These are phyloP conservation scores for Artibeus lituratus DNA, from an alignment of 2,797 vertebrate genomes.

Conservation along the genomic window DNA sequence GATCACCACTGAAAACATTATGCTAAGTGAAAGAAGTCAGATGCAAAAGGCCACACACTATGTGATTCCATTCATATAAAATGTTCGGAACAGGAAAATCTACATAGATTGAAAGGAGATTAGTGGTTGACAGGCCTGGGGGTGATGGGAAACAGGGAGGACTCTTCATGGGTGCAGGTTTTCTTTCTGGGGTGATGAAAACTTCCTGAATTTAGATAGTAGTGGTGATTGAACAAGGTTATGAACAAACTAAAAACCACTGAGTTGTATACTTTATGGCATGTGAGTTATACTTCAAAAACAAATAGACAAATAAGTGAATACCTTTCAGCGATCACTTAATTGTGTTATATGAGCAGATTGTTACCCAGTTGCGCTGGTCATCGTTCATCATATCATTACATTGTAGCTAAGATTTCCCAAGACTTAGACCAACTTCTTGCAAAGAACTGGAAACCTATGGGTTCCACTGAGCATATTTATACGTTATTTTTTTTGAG, in stretches of 20 bases:
- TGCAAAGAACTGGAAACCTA: neutral
- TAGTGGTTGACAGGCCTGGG: neutral
- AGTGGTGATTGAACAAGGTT: neutral
- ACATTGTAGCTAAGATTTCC: neutral
- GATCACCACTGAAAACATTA: neutral
- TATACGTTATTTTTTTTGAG: neutral
- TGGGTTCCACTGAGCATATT: neutral
- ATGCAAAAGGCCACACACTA: neutral
- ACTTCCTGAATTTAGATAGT: neutral
- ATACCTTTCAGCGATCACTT: neutral
- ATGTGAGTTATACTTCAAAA: neutral
- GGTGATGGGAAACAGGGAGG: neutral
- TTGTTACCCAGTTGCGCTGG: neutral
- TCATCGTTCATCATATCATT: neutral
- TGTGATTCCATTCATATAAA: neutral
- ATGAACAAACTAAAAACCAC: neutral
- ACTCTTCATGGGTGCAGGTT: neutral
- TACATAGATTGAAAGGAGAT: neutral
- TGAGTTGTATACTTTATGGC: neutral
- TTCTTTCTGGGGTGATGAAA: neutral
- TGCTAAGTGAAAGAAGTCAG: neutral
- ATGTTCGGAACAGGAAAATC: neutral
- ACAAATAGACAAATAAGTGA: neutral
- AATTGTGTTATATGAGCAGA: neutral
- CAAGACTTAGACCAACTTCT: neutral